phyloP scores from a whole-genome alignment of 2,797 vertebrate genomes.

The Rallus crepitans region DNA sequence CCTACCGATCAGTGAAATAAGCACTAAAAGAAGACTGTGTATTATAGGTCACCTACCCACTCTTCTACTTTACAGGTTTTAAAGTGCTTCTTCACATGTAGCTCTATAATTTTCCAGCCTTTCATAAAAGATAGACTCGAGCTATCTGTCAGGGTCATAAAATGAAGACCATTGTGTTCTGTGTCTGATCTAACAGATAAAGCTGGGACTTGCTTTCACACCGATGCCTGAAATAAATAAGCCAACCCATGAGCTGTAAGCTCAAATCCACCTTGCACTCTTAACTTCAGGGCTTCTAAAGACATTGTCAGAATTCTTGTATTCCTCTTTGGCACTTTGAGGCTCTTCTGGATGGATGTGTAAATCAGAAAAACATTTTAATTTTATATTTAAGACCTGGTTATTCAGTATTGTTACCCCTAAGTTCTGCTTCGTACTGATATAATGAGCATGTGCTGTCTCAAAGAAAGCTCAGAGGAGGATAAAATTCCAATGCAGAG shows the following conservation, averaged over 20 bases:
- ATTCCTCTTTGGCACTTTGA: background rate
- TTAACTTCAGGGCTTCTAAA: background rate
- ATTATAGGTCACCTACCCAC: background rate
- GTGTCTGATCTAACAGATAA: background rate
- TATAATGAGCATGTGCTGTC: background rate
- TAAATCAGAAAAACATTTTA: background rate
- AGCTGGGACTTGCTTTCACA: background rate
- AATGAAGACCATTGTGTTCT: background rate
- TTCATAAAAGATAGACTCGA: background rate
- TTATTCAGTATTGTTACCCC: background rate
- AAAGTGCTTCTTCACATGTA: background rate
- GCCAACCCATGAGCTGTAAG: background rate
- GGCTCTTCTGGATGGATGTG: background rate
- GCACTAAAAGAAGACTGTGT: background rate
- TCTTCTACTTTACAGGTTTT: background rate
- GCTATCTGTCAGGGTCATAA: background rate
- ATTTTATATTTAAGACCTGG: background rate
- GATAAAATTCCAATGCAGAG: background rate
- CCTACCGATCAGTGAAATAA: background rate
- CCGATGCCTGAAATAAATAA: background rate
- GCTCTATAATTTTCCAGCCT: constrained; percentile 23
- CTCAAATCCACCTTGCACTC: background rate
- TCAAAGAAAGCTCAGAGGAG: background rate
- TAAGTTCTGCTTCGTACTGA: background rate
- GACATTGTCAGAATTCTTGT: background rate